Evolutionary conservation across 2,888 invertebrate species (phyloP).

Genomic region (Eledona agricola): DNA sequence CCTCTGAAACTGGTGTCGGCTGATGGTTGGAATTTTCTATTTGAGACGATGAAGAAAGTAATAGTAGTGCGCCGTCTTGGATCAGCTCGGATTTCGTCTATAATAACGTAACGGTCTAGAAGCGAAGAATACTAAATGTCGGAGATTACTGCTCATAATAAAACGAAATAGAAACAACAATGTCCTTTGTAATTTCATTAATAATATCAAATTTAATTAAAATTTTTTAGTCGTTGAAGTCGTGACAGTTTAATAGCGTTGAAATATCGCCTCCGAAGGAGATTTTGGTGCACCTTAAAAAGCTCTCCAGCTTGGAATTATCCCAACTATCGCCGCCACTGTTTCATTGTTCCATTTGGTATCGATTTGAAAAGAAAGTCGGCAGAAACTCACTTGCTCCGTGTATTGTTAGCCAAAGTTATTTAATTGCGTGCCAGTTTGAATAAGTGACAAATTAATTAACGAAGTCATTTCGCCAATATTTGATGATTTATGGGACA

Average conservation of each 20-base stretch:
- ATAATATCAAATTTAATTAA: conserved; percentile 27
- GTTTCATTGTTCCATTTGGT: conserved; percentile 34
- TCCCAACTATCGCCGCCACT: conserved; percentile 31
- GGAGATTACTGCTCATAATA: conserved; percentile 23
- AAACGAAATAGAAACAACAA: conserved; percentile 21
- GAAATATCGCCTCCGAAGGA: conserved; percentile 17
- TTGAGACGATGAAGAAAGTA: conserved; percentile 12
- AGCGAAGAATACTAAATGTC: conserved; percentile 25
- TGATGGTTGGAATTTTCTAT: conserved; percentile 22
- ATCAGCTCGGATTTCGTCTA: conserved; percentile 26
- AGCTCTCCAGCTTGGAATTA: conserved; percentile 13
- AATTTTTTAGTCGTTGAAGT: conserved; percentile 23
- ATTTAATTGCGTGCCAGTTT: conserved; percentile 26
- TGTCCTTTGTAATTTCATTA: conserved; percentile 30
- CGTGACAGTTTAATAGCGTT: conserved; percentile 26
- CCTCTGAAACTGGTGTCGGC: conserved; percentile 6
- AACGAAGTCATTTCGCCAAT: conserved; percentile 17
- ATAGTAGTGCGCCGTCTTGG: conserved; percentile 12
- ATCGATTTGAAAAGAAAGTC: conserved; percentile 28
- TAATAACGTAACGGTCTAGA: conserved; percentile 28
- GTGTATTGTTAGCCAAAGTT: conserved; percentile 29
- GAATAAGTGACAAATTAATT: conserved; percentile 23
- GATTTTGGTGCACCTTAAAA: conserved; percentile 27
- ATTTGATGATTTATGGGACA: conserved; percentile 19
- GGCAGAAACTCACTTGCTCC: conserved; percentile 21